A percentile compares a stretch with the other conserved stretches of the same genome.
Evolutionary conservation across 1,140 invertebrate genomes (phyloP).

Genomic region (Hyles euphorbiae): DNA sequence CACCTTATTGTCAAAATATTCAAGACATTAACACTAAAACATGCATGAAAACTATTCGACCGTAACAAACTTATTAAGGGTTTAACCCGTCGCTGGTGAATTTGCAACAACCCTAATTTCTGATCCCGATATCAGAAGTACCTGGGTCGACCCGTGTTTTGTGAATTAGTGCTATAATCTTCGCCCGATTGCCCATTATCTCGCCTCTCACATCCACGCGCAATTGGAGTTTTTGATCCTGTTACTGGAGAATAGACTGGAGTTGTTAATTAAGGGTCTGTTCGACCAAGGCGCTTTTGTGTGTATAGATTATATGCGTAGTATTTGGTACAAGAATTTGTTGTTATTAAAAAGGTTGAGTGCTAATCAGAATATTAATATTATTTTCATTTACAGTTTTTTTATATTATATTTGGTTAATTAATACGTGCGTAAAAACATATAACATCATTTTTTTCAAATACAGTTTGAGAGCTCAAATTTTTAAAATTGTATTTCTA

Average conservation of each 20-base stretch:
- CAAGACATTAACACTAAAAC: not conserved
- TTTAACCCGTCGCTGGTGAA: conserved; percentile 19
- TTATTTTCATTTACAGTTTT: not conserved
- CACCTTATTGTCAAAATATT: not conserved
- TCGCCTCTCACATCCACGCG: conserved; percentile 19
- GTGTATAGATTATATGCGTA: not conserved
- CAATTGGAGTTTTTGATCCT: conserved; percentile 36
- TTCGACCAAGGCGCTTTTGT: conserved; percentile 19
- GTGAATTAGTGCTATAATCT: conserved; percentile 36
- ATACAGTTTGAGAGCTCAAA: too few species aligned
- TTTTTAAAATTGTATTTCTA: too few species aligned
- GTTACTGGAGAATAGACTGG: conserved; percentile 10
- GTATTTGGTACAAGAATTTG: too few species aligned
- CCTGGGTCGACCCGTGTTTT: conserved; percentile 18
- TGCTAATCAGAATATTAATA: not conserved
- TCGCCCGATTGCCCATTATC: conserved; percentile 32
- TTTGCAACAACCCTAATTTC: conserved; percentile 23
- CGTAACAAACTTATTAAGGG: conserved; percentile 18
- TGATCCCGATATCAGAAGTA: conserved; percentile 20
- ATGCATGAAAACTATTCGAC: conserved; percentile 5
- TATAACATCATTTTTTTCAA: too few species aligned
- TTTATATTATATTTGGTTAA: not conserved
- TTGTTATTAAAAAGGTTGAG: not conserved
- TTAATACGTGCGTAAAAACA: too few species aligned
- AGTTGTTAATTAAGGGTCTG: conserved; percentile 27